phyloP scores from a whole-genome alignment of 2,797 vertebrate genomes.

The Dendrocincla fuliginosa region DNA sequence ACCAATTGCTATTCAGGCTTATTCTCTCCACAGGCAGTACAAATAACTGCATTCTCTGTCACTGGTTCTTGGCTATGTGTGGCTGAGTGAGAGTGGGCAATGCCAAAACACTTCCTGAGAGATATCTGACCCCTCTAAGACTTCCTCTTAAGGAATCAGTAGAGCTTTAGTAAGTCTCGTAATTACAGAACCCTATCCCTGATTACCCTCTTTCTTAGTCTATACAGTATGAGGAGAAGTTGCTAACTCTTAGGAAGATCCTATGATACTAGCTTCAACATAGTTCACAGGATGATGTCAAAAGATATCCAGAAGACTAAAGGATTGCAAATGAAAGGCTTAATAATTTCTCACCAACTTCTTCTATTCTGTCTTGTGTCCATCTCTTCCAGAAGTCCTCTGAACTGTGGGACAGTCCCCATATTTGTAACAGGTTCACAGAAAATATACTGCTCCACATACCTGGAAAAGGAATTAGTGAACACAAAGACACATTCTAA shows the following conservation, averaged over 20 bases:
- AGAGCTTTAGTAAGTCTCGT: not conserved
- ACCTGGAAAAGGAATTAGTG: conserved; percentile 56
- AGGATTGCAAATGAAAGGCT: not conserved
- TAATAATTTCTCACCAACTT: conserved; percentile 73
- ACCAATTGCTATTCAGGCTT: not conserved
- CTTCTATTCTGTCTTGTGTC: conserved; percentile 76
- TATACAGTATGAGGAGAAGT: not conserved
- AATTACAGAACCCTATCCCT: not conserved
- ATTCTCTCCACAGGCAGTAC: not conserved
- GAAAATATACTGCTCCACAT: conserved; percentile 85
- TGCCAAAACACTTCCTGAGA: not conserved
- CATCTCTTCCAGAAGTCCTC: conserved; percentile 81
- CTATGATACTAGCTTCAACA: not conserved
- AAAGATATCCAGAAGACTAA: not conserved
- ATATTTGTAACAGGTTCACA: conserved; percentile 80
- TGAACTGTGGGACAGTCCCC: conserved; percentile 75
- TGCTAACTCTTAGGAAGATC: not conserved
- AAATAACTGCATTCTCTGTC: not conserved
- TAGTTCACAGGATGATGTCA: not conserved
- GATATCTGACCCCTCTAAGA: not conserved
- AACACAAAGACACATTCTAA: not conserved
- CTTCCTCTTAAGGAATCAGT: not conserved
- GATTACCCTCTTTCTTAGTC: not conserved
- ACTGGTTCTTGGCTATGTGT: not conserved
- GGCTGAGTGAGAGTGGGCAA: not conserved